Conservation (phyloP, 2,113 vertebrate genomes). For the Colossoma macropomum region DNA sequence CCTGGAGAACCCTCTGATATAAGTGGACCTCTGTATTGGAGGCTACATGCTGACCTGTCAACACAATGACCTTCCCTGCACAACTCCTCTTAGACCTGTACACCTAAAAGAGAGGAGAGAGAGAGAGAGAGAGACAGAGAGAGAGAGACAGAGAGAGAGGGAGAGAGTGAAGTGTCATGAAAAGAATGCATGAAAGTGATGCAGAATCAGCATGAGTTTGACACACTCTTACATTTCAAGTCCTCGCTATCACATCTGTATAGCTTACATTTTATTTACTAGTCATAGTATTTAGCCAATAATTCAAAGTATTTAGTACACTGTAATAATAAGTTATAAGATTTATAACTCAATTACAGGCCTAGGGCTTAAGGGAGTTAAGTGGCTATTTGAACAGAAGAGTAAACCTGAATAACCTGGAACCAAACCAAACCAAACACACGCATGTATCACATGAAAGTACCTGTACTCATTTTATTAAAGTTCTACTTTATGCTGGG, state of each 20-base stretch:
- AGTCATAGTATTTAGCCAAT: too few species aligned
- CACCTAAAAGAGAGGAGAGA: slow-evolving; percentile 64
- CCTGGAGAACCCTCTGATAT: slow-evolving; percentile 78
- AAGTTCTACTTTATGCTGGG: slow-evolving; percentile 6
- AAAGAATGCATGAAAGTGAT: neutral
- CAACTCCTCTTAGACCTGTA: slow-evolving; percentile 50
- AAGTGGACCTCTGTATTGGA: slow-evolving; percentile 75
- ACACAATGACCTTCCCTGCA: slow-evolving; percentile 70
- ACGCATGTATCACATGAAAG: slow-evolving; percentile 19
- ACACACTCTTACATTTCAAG: too few species aligned
- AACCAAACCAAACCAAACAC: neutral
- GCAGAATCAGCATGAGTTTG: too few species aligned
- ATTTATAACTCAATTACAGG: too few species aligned
- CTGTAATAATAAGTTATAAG: too few species aligned
- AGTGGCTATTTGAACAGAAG: neutral
- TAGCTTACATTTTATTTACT: too few species aligned
- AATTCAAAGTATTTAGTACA: too few species aligned
- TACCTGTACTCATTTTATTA: slow-evolving; percentile 27
- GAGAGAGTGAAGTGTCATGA: neutral
- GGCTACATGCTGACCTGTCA: slow-evolving; percentile 70
- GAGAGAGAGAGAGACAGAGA: neutral
- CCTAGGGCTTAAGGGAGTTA: too few species aligned
- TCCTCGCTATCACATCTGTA: too few species aligned
- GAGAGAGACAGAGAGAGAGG: neutral
- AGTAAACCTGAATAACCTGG: neutral